These are phyloP conservation scores for Aselliscus stoliczkanus DNA, from an alignment of 2,797 vertebrate species.

Conservation along the genomic window DNA sequence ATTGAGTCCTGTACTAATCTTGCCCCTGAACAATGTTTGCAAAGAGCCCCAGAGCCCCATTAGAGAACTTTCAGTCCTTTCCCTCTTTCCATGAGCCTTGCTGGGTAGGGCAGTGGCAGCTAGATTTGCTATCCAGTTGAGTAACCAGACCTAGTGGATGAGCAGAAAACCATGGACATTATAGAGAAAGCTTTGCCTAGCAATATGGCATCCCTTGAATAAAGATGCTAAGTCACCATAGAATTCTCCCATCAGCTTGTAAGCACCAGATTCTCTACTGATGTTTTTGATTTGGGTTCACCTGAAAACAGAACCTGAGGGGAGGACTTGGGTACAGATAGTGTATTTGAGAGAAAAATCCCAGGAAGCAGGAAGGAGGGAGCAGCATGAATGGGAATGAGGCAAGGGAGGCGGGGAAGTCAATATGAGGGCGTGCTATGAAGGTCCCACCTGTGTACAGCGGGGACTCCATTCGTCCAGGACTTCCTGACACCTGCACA, in stretches of 20 bases:
- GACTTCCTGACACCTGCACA: neutral
- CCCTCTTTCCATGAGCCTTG: neutral
- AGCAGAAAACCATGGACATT: neutral
- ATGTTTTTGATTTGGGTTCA: constrained; percentile 4
- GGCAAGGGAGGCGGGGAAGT: neutral
- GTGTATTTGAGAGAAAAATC: neutral
- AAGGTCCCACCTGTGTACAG: neutral
- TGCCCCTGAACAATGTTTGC: neutral
- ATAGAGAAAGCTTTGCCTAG: neutral
- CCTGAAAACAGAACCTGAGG: neutral
- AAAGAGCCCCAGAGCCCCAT: neutral
- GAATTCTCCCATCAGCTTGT: neutral
- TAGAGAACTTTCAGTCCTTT: neutral
- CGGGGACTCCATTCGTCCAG: neutral
- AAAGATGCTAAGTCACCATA: constrained; percentile 1
- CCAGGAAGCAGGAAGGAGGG: neutral
- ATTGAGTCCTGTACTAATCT: neutral
- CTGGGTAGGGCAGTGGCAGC: neutral
- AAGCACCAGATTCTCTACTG: neutral
- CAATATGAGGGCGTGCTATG: neutral
- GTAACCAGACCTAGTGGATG: neutral
- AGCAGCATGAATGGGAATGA: neutral
- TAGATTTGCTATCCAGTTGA: neutral
- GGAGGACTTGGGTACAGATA: neutral
- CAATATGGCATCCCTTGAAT: neutral